Evolutionary conservation across 2,113 vertebrate species (phyloP), one percentile per base, ranked within the genome.

Genomic region (Oryzias curvinotus): DNA sequence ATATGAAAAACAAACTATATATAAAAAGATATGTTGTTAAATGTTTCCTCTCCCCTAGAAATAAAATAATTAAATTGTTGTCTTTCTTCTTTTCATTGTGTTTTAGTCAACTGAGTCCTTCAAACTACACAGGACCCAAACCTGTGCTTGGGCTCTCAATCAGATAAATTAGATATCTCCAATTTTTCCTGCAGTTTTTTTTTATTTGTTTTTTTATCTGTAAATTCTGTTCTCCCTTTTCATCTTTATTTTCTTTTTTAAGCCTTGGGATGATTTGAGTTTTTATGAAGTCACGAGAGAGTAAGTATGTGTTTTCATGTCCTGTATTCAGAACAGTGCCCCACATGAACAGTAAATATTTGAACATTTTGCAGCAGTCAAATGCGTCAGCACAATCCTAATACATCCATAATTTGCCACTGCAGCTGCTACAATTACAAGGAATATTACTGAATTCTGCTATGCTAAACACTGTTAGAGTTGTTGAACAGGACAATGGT

Each of bases 401-500:
- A 86, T 78, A 59, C 58, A 26, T 58, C 44, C 1, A 50, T 68
- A 72, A 82, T 80, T 81, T 77, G 23, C 48, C 50, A 56, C 62
- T 45, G 66, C 54, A 69, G 56, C 62, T 70, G 68, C 77, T 68
- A 80, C 83, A 84, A 83, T 80, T 84, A 64, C 45, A 1, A 71
- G 70, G 65, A 83, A 88, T 83, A 85, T 82, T 76, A 73, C 73
- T 65, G 70, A 73, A 83, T 75, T 75, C 76, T 71, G 71, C 80
- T 83, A 59, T 62, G 71, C 78, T 68, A 72, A 79, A 75, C 57
- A 13, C 75, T 77, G 71, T 71, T 75, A 57, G 68, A 81, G 86
- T 83, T 83, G 78, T 82, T 68, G 63, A 83, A 73, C 70, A 70
- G 75, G 82, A 89, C 84, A 86, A 85, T 86, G 54, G 75, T n/a